These are phyloP conservation scores for Andrena fulva DNA, from an alignment of 2,888 invertebrate species.

Conservation along the genomic window DNA sequence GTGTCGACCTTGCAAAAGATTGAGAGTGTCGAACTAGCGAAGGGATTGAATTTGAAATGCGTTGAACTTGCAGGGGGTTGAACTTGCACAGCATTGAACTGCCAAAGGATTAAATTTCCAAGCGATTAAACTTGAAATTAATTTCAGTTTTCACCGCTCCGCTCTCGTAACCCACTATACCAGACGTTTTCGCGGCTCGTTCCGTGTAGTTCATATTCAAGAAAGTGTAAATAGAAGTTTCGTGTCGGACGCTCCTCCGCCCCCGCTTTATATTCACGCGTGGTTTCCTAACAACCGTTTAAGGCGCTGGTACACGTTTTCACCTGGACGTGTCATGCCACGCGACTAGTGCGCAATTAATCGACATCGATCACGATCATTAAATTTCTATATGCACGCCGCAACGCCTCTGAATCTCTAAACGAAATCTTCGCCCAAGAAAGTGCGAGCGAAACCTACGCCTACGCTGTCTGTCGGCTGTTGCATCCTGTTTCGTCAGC, in stretches of 20 bases:
- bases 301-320: conserved; percentile 38
- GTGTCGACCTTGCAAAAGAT: too few relatives aligned
- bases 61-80: too few relatives aligned
- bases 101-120: not conserved
- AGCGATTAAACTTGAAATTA: conserved; percentile 9
- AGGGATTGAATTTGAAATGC: too few relatives aligned
- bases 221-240: conserved; percentile 55
- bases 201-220: conserved; percentile 48
- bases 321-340: conserved; percentile 44
- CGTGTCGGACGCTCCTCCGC: conserved; percentile 6
- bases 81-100: too few relatives aligned
- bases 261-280: conserved; percentile 11
- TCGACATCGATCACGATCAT: conserved; percentile 43
- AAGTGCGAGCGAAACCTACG: conserved; percentile 33
- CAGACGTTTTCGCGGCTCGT: conserved; percentile 17
- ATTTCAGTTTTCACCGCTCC: conserved; percentile 56
- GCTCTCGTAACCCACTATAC: conserved; percentile 29
- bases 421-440: conserved; percentile 46
- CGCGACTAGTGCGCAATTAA: conserved; percentile 37
- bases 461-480: not conserved
- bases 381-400: conserved; percentile 29
- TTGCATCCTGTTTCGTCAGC: conserved; percentile 47
- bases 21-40: too few relatives aligned
- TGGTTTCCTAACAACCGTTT: conserved; percentile 6
- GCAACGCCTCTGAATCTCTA: conserved; percentile 1